Evolutionary conservation across 1,140 invertebrate species (phyloP).

Genomic region (Diorhabda elongata): DNA sequence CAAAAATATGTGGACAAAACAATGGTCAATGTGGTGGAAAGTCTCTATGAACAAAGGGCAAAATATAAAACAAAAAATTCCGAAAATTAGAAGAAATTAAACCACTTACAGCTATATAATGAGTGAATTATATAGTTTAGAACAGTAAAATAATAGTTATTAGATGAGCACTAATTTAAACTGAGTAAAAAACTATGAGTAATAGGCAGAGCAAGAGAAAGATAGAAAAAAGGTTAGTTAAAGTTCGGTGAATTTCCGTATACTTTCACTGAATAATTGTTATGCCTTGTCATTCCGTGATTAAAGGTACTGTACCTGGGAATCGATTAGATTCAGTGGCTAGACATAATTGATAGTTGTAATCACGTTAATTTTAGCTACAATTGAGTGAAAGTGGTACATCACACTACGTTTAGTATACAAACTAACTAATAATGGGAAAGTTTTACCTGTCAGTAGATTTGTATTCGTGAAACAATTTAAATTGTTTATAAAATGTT

Average conservation of each 20-base stretch:
- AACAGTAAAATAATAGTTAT: no score
- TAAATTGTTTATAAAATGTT: background rate
- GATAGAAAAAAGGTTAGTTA: no score
- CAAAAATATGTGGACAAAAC: no score
- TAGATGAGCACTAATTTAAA: no score
- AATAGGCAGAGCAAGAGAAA: no score
- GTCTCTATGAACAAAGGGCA: no score
- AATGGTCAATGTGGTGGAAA: no score
- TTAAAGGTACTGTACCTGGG: background rate
- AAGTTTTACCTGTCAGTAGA: background rate
- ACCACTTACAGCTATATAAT: no score
- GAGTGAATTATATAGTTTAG: no score
- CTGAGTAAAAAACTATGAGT: no score
- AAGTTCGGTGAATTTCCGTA: background rate
- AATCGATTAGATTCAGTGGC: background rate
- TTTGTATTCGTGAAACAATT: background rate
- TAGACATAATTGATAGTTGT: background rate
- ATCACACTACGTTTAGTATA: background rate
- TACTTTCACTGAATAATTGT: background rate
- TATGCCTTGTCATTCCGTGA: background rate
- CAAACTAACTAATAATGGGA: background rate
- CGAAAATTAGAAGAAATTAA: no score
- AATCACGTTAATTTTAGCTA: background rate
- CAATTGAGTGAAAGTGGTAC: constrained; percentile 2
- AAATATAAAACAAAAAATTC: no score